phyloP scores from a whole-genome alignment of 1,140 invertebrate species.

The Drosophila lacteicornis region DNA sequence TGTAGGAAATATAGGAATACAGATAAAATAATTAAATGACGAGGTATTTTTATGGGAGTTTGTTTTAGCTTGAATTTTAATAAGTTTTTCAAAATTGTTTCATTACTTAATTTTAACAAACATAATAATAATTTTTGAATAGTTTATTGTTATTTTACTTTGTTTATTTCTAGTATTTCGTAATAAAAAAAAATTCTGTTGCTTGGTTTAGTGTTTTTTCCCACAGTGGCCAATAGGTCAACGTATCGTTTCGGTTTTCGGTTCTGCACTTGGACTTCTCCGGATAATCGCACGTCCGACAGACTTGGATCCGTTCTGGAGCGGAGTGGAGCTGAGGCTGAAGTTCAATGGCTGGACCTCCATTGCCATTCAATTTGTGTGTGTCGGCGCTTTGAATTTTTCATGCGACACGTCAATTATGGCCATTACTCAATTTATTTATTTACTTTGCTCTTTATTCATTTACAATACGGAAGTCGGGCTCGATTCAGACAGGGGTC shows the following conservation, averaged over 20 bases:
- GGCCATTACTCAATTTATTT: constrained; percentile 80
- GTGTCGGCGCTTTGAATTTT: constrained; percentile 63
- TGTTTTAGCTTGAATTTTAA: no score
- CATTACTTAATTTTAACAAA: no score
- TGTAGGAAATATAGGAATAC: no score
- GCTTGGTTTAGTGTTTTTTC: background rate
- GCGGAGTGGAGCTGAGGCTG: constrained; percentile 7
- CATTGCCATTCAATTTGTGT: constrained; percentile 51
- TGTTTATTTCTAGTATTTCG: no score
- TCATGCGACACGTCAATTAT: constrained; percentile 71
- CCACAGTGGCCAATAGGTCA: constrained; percentile 6
- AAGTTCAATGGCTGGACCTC: constrained; percentile 32
- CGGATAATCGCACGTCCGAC: constrained; percentile 11
- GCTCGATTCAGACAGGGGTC: constrained; percentile 32
- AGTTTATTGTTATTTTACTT: no score
- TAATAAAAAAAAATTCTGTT: no score
- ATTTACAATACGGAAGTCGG: constrained; percentile 50
- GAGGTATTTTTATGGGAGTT: background rate
- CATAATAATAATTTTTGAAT: no score
- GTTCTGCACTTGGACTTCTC: constrained; percentile 13
- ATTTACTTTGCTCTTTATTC: constrained; percentile 71
- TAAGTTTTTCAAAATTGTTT: no score
- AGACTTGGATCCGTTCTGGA: constrained; percentile 6
- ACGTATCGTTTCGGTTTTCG: constrained; percentile 18
- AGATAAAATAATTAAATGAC: background rate